Evolutionary conservation across 2,888 invertebrate species (phyloP).

Genomic region (Melanophora roralis): DNA sequence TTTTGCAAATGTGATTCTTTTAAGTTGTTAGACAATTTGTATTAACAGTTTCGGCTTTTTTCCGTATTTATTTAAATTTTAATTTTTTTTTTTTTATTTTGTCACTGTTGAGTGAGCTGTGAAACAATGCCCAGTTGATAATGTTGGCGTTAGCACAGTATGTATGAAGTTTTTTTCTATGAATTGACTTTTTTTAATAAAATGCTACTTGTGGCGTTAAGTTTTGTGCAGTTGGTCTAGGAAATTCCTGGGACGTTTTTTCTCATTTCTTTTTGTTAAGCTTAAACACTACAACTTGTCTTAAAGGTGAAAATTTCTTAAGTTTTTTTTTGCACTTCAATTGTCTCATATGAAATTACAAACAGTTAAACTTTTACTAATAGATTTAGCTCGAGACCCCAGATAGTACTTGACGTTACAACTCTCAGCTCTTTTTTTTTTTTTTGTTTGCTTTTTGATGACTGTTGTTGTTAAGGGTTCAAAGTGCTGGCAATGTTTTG

Average conservation of each 20-base stretch:
- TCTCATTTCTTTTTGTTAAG: neutral
- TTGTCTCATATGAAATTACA: constrained; percentile 59
- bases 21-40: constrained; percentile 54
- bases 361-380: constrained; percentile 72
- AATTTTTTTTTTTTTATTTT: constrained; percentile 29
- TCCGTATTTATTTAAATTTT: constrained; percentile 2
- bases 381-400: constrained; percentile 62
- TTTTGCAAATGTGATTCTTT: constrained; percentile 58
- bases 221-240: constrained; percentile 15
- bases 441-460: constrained; percentile 18
- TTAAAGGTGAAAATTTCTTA: constrained; percentile 21
- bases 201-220: constrained; percentile 47
- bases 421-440: constrained; percentile 1
- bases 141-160: constrained; percentile 53
- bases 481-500: constrained; percentile 62
- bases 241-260: constrained; percentile 30
- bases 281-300: constrained; percentile 20
- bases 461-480: constrained; percentile 45
- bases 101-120: constrained; percentile 20
- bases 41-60: constrained; percentile 33
- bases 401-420: neutral
- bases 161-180: constrained; percentile 37
- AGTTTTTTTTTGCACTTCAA: constrained; percentile 56
- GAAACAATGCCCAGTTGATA: constrained; percentile 40
- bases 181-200: neutral